Base-by-base conservation (phyloP, 2,888 invertebrate genomes). In the Lycia hirtaria region DNA sequence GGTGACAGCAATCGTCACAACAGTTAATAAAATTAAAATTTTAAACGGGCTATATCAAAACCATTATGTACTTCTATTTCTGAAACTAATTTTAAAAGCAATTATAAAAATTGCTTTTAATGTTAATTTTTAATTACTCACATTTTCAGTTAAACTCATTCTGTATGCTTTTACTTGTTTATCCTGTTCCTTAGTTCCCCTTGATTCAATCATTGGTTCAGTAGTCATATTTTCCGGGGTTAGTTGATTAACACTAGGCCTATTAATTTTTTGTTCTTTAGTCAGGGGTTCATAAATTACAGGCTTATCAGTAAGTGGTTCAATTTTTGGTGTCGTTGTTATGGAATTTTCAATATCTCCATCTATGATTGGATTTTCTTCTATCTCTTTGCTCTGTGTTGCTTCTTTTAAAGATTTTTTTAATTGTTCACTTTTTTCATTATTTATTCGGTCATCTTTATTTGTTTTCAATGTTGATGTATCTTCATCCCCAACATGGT, bases 121-220 rank as follows among this genome's bases (percentile, higher is more conserved):
- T n/a, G n/a, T n/a, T n/a, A n/a, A n/a, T n/a, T n/a, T n/a, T n/a
- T 33, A 30, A 45, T 10, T 44, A 58, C 59, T 55, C 30, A 56
- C 62, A 44, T 59, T 62, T 10, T 50, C 57, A 40, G 49, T 17
- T 28, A 63, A 12, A 38, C 41, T 60, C 57, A 60, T 63, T 19
- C 63, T 60, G 20, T 55, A 56, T 3, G 56, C 54, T 10, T 32
- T 53, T 1, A n/a, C 28, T 47, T 12, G 32, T 7, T 41, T 26
- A 1, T 26, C 41, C 2, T 26, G 4, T 26, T n/a, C 12, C 10
- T 41, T 26, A 15, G 4, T 26, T 15, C 15, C 26, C 1, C 0
- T 9, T 14, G 10, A 3, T 15, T 15, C 10, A 2, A 10, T 20
- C 12, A 4, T 41, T 9, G 26, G 15, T 15, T 26, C 15, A 10